A percentile compares a stretch with the other conserved stretches of the same genome.
phyloP scores from a whole-genome alignment of 1,140 invertebrate genomes.

The Brachionus sp. region DNA sequence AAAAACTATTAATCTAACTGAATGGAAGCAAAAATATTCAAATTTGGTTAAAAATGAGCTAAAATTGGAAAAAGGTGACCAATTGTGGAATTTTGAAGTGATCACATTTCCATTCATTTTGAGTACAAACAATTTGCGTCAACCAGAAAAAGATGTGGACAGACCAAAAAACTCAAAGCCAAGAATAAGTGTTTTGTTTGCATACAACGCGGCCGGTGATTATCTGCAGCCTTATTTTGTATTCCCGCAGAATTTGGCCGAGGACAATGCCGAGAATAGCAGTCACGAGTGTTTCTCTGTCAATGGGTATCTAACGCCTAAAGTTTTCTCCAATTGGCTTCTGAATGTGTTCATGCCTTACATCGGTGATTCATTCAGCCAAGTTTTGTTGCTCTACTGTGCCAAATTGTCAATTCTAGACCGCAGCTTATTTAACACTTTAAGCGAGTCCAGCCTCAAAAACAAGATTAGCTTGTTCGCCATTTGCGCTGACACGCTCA shows the following conservation, averaged over 20 bases:
- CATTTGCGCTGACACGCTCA: not conserved
- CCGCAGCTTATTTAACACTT: not conserved
- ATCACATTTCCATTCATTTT: not conserved
- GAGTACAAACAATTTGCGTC: not conserved
- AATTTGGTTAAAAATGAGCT: not conserved
- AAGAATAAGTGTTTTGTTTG: constrained; percentile 23
- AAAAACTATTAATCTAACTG: not conserved
- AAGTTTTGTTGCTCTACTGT: constrained; percentile 3
- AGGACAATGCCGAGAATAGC: not conserved
- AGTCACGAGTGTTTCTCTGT: not conserved
- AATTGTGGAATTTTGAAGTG: constrained; percentile 10
- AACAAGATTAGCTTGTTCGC: not conserved
- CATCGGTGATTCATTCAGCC: not conserved
- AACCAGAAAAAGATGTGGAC: not conserved
- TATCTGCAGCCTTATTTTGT: constrained; percentile 32
- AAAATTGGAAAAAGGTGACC: not conserved
- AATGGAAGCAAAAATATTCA: not conserved
- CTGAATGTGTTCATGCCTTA: not conserved
- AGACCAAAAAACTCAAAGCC: not conserved
- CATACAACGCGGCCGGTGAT: not conserved
- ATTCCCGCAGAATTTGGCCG: not conserved
- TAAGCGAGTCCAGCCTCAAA: not conserved
- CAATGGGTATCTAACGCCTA: not conserved
- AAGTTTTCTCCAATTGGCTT: not conserved
- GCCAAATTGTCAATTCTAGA: not conserved